A percentile compares a stretch with the other conserved stretches of the same genome.
Evolutionary conservation across 2,888 invertebrate genomes (phyloP).

Genomic region (Oasisia sp.): DNA sequence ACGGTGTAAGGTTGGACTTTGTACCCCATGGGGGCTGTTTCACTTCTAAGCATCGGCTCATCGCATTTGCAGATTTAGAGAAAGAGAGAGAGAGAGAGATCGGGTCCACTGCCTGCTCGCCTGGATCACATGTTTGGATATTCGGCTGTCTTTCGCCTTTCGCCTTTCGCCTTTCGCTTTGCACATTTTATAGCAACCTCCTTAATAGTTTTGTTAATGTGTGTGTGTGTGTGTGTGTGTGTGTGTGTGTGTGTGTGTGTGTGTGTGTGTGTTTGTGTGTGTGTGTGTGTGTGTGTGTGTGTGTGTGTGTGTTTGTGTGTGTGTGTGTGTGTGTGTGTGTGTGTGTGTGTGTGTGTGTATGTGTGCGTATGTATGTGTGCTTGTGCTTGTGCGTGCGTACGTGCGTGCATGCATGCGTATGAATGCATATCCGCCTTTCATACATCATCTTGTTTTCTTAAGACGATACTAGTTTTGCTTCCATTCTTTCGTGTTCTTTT

Average conservation of each 20-base stretch:
- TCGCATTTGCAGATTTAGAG: no score
- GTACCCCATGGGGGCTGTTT: no score
- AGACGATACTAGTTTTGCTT: neutral
- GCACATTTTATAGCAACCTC: no score
- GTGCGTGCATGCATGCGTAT: neutral
- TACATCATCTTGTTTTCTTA: no score
- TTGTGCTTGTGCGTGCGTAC: neutral
- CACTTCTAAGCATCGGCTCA: no score
- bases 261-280: neutral
- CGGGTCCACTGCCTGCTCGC: no score
- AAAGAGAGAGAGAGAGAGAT: no score
- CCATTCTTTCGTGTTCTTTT: neutral
- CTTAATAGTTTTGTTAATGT: neutral
- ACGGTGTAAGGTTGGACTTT: no score
- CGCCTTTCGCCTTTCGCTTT: no score
- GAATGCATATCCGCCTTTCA: neutral
- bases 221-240: neutral
- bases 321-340: neutral
- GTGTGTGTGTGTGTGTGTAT: neutral
- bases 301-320: neutral
- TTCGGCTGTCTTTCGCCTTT: no score
- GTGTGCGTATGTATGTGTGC: neutral
- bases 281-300: slow-evolving; percentile 1
- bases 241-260: neutral
- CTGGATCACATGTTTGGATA: no score